Percentiles rank a stretch among this genome's conserved stretches.
Evolutionary conservation across 2,113 vertebrate species (phyloP).

Genomic region (Cercopithecus mona): DNA sequence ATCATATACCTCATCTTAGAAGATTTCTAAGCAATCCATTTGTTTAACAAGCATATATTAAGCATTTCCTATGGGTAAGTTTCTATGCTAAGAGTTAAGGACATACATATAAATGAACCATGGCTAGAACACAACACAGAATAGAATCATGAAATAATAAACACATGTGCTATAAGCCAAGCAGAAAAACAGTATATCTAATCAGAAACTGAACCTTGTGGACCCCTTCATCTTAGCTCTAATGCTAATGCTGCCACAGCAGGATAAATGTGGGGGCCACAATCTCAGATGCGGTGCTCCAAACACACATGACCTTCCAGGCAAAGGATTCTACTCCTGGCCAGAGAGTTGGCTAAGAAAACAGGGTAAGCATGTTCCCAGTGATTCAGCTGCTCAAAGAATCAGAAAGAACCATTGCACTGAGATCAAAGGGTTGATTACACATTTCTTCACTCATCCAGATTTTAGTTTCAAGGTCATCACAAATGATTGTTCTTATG

Average conservation of each 20-base stretch:
- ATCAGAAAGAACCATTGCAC: background rate
- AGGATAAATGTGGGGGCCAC: background rate
- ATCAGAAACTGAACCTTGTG: background rate
- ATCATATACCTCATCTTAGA: background rate
- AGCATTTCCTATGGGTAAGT: background rate
- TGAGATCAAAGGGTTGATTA: background rate
- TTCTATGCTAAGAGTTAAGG: background rate
- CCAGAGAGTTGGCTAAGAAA: background rate
- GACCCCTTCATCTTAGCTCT: background rate
- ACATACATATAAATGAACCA: background rate
- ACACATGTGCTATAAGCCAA: background rate
- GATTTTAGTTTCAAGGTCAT: conserved; percentile 48
- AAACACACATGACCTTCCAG: background rate
- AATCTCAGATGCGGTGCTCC: background rate
- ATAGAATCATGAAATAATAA: background rate
- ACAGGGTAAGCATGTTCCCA: background rate
- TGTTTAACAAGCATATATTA: background rate
- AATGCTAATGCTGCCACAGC: background rate
- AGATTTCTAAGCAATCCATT: conserved; percentile 5
- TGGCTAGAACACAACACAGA: background rate
- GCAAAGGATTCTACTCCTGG: background rate
- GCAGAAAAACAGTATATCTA: background rate
- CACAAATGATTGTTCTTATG: conserved; percentile 29
- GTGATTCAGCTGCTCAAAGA: background rate
- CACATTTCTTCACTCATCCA: conserved; percentile 18